Base-by-base conservation (phyloP, 2,113 vertebrate species). In the Caranx melampygus region DNA sequence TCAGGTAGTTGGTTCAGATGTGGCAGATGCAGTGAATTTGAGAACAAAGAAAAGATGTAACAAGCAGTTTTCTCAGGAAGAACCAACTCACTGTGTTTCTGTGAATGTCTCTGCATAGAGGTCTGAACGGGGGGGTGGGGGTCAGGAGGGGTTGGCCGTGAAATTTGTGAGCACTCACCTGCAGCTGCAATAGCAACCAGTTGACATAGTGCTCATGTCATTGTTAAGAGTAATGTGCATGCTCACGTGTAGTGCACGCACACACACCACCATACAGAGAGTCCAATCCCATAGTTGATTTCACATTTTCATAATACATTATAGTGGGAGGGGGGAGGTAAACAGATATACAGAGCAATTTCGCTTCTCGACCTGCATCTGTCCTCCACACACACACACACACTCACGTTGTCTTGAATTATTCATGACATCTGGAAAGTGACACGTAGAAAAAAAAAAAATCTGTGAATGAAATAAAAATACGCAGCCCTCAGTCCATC, bases 381-480 rank as follows among this genome's bases (percentile, higher is more conserved):
- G 26, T 44, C 6, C 63, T 18, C 47, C n/a, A 40, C 4, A 63
- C 49, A 51, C 21, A 33, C 1, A 15, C 20, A 40, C 12, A 16
- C 79, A 52, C n/a, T n/a, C 62, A 49, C 37, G 10, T 45, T 31
- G 15, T 7, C 2, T 21, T 81, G 40, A 64, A 75, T 83, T 76
- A 81, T 88, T 75, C 54, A 78, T 64, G 49, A 49, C n/a, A 47
- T 40, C 49, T 58, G 21, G 40, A 63, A 68, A 59, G 37, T 52
- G 20, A 66, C 33, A 11, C 1, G 1, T 0, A 68, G 42, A 9
- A 61, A 61, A 26, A 42, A n/a, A 42, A 59, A 42, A 59, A 42
- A 10, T 42, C 6, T 34, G 2, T 52, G 55, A 31, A 70, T 8
- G 44, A 79, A 72, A 44, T 55, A 49, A 60, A 21, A 31, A 0